Evolutionary conservation across 2,797 vertebrate species (phyloP).

Genomic region (Psittacula derbiana): DNA sequence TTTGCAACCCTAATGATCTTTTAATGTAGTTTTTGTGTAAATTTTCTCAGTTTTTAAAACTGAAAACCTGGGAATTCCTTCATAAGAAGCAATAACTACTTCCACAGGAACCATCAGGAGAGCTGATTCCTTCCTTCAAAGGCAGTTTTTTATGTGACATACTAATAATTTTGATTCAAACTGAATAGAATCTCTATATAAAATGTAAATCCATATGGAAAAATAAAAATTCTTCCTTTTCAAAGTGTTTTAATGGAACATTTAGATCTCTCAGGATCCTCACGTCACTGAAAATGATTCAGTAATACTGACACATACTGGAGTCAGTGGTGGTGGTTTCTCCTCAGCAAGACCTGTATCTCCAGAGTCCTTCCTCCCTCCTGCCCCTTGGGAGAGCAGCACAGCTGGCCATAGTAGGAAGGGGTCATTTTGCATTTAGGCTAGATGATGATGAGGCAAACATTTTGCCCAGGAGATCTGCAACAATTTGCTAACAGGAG

Average conservation of each 20-base stretch:
- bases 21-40: neutral
- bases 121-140: neutral
- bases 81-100: neutral
- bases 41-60: neutral
- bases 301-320: fast-evolving
- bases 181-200: neutral
- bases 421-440: neutral
- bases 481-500: neutral
- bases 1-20: neutral
- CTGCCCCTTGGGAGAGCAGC: neutral
- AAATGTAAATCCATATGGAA: neutral
- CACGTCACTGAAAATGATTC: neutral
- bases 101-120: neutral
- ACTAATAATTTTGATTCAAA: neutral
- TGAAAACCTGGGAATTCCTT: neutral
- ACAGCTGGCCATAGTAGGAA: neutral
- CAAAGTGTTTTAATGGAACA: neutral
- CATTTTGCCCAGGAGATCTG: neutral
- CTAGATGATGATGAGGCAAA: neutral
- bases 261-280: neutral
- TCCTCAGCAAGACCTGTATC: neutral
- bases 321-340: neutral
- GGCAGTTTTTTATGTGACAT: neutral
- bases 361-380: neutral
- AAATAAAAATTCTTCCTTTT: neutral